Conservation (phyloP, 2,888 invertebrate species). For the Actias luna region DNA sequence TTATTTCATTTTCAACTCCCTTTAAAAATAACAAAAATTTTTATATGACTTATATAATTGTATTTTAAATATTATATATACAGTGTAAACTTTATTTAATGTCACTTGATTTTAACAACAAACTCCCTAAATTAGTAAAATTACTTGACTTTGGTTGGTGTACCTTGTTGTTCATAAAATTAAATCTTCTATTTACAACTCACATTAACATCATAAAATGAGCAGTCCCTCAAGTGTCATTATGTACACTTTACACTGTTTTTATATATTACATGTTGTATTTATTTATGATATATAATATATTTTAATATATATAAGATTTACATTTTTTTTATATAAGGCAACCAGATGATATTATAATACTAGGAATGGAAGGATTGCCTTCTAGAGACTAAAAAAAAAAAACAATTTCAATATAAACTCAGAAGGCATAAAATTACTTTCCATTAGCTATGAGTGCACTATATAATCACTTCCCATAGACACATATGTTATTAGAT, state of each 20-base stretch:
- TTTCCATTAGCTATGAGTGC: constrained; percentile 46
- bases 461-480: constrained; percentile 78
- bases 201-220: too few species aligned
- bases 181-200: too few species aligned
- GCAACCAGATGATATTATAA: constrained; percentile 24
- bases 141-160: too few species aligned
- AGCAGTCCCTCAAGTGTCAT: too few species aligned
- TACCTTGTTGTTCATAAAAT: too few species aligned
- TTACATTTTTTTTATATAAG: constrained; percentile 45
- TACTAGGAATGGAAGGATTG: constrained; percentile 23
- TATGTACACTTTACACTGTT: too few species aligned
- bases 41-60: constrained; percentile 42
- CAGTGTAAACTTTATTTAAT: too few species aligned
- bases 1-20: constrained; percentile 44
- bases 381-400: constrained; percentile 16
- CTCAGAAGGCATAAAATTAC: constrained; percentile 51
- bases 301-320: constrained; percentile 59
- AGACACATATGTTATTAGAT: constrained; percentile 70
- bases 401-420: constrained; percentile 30
- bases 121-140: too few species aligned
- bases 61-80: constrained; percentile 28
- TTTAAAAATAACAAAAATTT: constrained; percentile 11
- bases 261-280: too few species aligned
- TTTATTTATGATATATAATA: too few species aligned
- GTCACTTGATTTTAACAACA: too few species aligned